Percentiles rank a stretch among this genome's conserved stretches.
Evolutionary conservation across 2,888 invertebrate genomes (phyloP).

Genomic region (Cheilosia variabilis): DNA sequence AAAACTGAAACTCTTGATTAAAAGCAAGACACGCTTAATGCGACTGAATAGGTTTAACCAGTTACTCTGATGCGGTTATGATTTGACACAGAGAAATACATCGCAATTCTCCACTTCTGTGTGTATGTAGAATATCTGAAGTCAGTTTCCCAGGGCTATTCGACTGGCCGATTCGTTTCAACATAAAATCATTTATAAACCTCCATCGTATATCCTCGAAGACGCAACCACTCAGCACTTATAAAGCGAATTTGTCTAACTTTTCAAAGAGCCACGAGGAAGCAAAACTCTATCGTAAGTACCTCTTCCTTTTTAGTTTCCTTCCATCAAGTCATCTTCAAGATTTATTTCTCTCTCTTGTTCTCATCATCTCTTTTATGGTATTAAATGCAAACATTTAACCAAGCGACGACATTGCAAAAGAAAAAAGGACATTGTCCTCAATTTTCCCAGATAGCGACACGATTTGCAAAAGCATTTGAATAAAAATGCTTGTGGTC

Average conservation of each 20-base stretch:
- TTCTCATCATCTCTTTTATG: conserved; percentile 23
- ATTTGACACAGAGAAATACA: too few species aligned
- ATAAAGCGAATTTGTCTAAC: too few species aligned
- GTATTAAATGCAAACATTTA: conserved; percentile 33
- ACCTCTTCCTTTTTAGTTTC: background rate
- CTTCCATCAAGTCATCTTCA: conserved; percentile 10
- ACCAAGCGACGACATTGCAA: conserved; percentile 27
- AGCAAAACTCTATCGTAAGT: background rate
- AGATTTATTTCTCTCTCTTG: conserved; percentile 10
- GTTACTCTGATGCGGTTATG: accelerated
- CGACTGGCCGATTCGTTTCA: too few species aligned
- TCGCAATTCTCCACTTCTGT: too few species aligned
- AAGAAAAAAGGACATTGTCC: conserved; percentile 48
- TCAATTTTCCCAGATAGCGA: conserved; percentile 46
- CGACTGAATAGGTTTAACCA: too few species aligned
- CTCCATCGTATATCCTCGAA: too few species aligned
- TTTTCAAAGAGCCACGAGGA: background rate
- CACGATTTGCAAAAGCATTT: conserved; percentile 48
- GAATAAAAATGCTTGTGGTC: conserved; percentile 31
- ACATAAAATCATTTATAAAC: too few species aligned
- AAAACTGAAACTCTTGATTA: too few species aligned
- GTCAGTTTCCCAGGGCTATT: too few species aligned
- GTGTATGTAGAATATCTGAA: too few species aligned
- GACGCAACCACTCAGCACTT: too few species aligned
- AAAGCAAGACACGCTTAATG: too few species aligned